Conservation (phyloP, 2,113 vertebrate genomes). For the Tympanuchus pallidicinctus region DNA sequence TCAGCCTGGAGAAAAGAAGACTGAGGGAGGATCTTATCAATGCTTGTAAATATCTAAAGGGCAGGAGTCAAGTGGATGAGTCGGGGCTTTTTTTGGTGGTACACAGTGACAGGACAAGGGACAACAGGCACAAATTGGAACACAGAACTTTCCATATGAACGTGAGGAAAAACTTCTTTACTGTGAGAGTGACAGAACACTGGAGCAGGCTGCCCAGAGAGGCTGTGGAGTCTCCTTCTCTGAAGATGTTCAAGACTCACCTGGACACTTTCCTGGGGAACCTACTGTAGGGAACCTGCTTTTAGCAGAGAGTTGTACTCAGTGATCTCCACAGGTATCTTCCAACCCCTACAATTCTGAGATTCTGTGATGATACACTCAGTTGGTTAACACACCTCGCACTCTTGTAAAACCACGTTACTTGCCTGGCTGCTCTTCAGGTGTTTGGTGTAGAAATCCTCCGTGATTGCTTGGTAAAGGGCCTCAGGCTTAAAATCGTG, state of each 20-base stretch:
- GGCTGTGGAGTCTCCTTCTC: background rate
- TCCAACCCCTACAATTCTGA: background rate
- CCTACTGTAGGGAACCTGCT: background rate
- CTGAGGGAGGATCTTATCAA: background rate
- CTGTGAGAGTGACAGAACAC: background rate
- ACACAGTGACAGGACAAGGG: background rate
- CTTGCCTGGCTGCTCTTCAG: conserved; percentile 84
- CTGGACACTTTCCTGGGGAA: background rate
- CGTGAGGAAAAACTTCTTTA: background rate
- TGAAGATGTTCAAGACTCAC: background rate
- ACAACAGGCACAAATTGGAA: background rate
- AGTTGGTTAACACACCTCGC: background rate
- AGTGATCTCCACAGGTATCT: background rate
- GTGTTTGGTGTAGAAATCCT: conserved; percentile 81
- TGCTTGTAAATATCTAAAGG: background rate
- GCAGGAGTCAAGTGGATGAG: background rate
- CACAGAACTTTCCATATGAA: background rate
- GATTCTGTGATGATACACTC: background rate
- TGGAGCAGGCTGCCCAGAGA: background rate
- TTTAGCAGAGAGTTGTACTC: background rate
- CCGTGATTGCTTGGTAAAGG: conserved; percentile 79
- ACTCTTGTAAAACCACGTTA: background rate
- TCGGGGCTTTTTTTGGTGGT: background rate
- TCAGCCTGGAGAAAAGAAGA: background rate
- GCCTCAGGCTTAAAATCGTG: conserved; percentile 65